Percentiles rank a stretch among this genome's conserved stretches.
phyloP scores from a whole-genome alignment of 2,888 invertebrate species.

The Drosophila neonasuta region DNA sequence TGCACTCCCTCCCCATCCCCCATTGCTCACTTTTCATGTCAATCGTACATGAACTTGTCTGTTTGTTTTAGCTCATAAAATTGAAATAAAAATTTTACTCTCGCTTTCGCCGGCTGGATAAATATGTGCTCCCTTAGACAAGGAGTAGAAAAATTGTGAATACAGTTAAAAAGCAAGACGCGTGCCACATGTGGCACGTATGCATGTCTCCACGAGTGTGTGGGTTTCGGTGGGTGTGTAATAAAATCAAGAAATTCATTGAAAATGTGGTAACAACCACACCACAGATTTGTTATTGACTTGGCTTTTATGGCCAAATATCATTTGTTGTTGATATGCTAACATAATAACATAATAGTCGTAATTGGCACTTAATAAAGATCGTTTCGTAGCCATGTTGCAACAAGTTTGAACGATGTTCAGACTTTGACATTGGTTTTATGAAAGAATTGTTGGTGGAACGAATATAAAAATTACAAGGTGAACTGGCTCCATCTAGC shows the following conservation, averaged over 20 bases:
- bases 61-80: slow-evolving; percentile 38
- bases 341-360: slow-evolving; percentile 15
- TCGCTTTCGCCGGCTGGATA: slow-evolving; percentile 5
- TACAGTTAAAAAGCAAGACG: slow-evolving; percentile 20
- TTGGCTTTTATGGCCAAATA: slow-evolving; percentile 19
- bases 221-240: neutral
- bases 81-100: slow-evolving; percentile 43
- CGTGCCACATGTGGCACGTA: slow-evolving; percentile 22
- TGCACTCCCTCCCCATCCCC: neutral
- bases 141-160: slow-evolving; percentile 7
- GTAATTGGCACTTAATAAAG: slow-evolving; percentile 8
- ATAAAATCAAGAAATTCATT: slow-evolving; percentile 20
- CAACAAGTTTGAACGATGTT: neutral
- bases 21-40: slow-evolving; percentile 1
- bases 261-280: slow-evolving; percentile 26
- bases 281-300: slow-evolving; percentile 22
- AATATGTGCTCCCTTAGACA: neutral
- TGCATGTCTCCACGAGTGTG: neutral
- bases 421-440: neutral
- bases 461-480: neutral
- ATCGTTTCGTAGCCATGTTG: neutral
- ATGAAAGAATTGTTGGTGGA: neutral
- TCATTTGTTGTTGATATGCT: slow-evolving; percentile 17
- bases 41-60: slow-evolving; percentile 20
- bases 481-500: neutral